Evolutionary conservation across 2,888 invertebrate genomes (phyloP).

Genomic region (Heliconius sara): DNA sequence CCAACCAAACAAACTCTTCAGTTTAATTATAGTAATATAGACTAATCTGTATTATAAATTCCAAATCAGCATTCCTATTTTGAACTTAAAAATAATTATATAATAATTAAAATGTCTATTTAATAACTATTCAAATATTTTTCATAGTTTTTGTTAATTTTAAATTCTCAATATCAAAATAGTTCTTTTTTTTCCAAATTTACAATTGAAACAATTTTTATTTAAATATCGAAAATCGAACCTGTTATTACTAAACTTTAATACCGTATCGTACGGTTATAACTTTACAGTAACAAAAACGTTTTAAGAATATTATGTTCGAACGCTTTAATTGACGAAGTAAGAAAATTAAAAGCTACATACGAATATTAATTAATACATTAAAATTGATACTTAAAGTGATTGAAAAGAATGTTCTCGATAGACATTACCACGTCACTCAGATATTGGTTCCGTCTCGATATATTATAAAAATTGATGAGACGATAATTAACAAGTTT

Average conservation of each 20-base stretch:
- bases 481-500: conserved; percentile 75
- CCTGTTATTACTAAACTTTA: background rate
- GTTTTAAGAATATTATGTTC: conserved; percentile 39
- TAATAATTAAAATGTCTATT: too few relatives aligned
- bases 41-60: too few relatives aligned
- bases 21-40: too few relatives aligned
- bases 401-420: conserved; percentile 33
- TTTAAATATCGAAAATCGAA: background rate
- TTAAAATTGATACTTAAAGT: conserved; percentile 47
- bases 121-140: too few relatives aligned
- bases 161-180: too few relatives aligned
- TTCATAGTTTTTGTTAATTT: too few relatives aligned
- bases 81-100: too few relatives aligned
- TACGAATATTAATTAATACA: conserved; percentile 61
- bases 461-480: conserved; percentile 72
- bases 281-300: conserved; percentile 6
- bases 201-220: too few relatives aligned
- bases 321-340: conserved; percentile 49
- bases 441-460: conserved; percentile 56
- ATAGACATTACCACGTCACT: conserved; percentile 67
- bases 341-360: conserved; percentile 55
- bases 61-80: too few relatives aligned
- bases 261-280: conserved; percentile 4
- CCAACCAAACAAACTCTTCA: too few relatives aligned
- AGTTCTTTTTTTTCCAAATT: too few relatives aligned